Evolutionary conservation across 37 sponge, comb jelly and placozoan genomes (phyloP).

Genomic region (Cladorhizidae sp.): DNA sequence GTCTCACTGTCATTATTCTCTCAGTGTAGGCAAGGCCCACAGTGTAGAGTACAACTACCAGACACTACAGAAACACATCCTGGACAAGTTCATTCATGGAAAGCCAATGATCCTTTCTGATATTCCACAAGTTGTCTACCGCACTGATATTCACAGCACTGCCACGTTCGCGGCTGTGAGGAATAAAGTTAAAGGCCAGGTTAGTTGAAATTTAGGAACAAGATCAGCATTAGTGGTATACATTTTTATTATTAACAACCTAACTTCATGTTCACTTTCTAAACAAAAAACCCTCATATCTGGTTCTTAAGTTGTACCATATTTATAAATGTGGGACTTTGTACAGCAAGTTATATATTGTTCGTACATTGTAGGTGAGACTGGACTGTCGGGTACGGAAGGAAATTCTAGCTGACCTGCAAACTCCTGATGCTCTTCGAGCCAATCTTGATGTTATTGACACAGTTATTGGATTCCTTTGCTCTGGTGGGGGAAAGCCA

Average conservation of each 20-base stretch:
- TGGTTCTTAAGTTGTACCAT: background rate
- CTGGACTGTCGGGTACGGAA: conserved; percentile 32
- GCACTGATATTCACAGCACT: conserved; percentile 37
- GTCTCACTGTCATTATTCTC: conserved; percentile 77
- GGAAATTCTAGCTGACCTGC: conserved; percentile 36
- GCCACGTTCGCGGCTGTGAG: conserved; percentile 41
- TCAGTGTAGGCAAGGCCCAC: conserved; percentile 57
- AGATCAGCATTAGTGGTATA: background rate
- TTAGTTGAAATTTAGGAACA: background rate
- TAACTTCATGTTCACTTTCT: background rate
- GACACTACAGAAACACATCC: conserved; percentile 73
- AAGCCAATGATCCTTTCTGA: conserved; percentile 54
- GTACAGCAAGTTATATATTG: background rate
- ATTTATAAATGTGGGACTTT: no score
- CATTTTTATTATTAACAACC: background rate
- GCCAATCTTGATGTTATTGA: conserved; percentile 51
- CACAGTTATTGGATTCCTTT: conserved; percentile 56
- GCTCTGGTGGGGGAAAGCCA: conserved; percentile 50
- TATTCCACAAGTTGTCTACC: conserved; percentile 55
- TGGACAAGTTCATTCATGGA: conserved; percentile 64
- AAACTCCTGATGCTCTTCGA: conserved; percentile 16
- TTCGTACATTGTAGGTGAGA: conserved; percentile 10
- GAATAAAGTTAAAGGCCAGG: conserved; percentile 34
- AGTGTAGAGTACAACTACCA: conserved; percentile 58
- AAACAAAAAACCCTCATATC: no score